A percentile compares a stretch with the other conserved stretches of the same genome.
Evolutionary conservation across 2,797 vertebrate genomes (phyloP).

Genomic region (Zenarchopterus dispar): DNA sequence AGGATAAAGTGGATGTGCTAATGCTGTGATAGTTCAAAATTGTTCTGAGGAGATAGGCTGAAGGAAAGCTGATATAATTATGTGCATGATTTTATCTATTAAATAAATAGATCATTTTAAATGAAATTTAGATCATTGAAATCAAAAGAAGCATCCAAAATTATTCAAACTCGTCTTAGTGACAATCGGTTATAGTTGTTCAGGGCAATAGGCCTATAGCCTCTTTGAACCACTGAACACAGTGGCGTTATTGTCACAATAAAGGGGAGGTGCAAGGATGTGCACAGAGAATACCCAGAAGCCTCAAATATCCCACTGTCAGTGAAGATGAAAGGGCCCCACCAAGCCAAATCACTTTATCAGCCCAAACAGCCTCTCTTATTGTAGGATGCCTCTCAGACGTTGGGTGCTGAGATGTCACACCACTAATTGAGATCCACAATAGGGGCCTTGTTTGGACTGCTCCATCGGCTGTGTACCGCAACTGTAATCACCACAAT

Average conservation of each 20-base stretch:
- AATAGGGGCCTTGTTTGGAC: conserved; percentile 76
- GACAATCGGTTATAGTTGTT: conserved; percentile 29
- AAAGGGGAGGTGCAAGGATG: conserved; percentile 66
- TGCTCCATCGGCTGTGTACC: conserved; percentile 59
- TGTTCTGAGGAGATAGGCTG: too few relatives aligned
- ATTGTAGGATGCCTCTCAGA: conserved; percentile 73
- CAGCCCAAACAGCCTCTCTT: conserved; percentile 77
- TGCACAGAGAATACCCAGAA: conserved; percentile 67
- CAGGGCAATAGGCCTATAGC: conserved; percentile 23
- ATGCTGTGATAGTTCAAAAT: conserved; percentile 8
- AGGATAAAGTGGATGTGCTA: conserved; percentile 22
- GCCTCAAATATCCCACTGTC: conserved; percentile 64
- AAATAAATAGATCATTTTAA: not conserved
- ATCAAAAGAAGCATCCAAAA: not conserved
- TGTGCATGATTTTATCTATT: not conserved
- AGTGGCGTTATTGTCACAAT: conserved; percentile 67
- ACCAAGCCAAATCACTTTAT: conserved; percentile 80
- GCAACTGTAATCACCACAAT: conserved; percentile 77
- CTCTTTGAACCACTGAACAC: conserved; percentile 49
- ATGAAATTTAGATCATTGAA: not conserved
- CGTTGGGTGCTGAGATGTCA: conserved; percentile 73
- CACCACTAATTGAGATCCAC: conserved; percentile 80
- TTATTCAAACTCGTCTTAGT: not conserved
- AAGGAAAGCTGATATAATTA: not conserved
- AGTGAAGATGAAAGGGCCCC: conserved; percentile 72